phyloP scores from a whole-genome alignment of 2,113 vertebrate genomes.

The Xenus cinereus region DNA sequence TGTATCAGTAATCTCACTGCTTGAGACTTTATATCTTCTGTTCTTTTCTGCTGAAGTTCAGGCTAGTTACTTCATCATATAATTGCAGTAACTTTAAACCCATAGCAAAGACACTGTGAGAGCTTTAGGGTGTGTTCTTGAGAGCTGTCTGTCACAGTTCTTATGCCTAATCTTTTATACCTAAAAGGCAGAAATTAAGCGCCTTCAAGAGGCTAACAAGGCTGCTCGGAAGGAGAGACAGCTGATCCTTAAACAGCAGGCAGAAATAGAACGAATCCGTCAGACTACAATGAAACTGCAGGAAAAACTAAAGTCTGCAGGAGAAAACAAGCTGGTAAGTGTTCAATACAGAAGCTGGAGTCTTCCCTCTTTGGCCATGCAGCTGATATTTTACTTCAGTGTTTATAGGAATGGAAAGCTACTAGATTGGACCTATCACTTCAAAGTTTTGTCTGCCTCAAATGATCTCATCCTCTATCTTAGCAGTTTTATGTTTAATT shows the following conservation, averaged over 20 bases:
- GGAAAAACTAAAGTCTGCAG: slow-evolving; percentile 89
- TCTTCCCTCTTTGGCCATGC: background rate
- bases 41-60: background rate
- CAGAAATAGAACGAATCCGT: slow-evolving; percentile 93
- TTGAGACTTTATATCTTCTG: background rate
- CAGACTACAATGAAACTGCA: slow-evolving; percentile 90
- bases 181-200: slow-evolving; percentile 92
- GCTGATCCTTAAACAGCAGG: slow-evolving; percentile 93
- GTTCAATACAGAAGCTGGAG: background rate
- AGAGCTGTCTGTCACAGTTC: background rate
- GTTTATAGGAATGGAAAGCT: background rate
- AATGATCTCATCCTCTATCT: background rate
- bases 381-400: background rate
- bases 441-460: background rate
- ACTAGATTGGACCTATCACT: background rate
- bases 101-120: background rate
- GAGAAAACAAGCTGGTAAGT: slow-evolving; percentile 80
- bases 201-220: slow-evolving; percentile 94
- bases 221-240: slow-evolving; percentile 95
- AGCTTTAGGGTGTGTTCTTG: background rate
- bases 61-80: background rate
- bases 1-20: background rate
- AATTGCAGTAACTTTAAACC: background rate
- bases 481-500: background rate
- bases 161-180: background rate